Evolutionary conservation across 1,140 invertebrate species (phyloP), one percentile per base, ranked within the genome.

Genomic region (Bombus terrestris): DNA sequence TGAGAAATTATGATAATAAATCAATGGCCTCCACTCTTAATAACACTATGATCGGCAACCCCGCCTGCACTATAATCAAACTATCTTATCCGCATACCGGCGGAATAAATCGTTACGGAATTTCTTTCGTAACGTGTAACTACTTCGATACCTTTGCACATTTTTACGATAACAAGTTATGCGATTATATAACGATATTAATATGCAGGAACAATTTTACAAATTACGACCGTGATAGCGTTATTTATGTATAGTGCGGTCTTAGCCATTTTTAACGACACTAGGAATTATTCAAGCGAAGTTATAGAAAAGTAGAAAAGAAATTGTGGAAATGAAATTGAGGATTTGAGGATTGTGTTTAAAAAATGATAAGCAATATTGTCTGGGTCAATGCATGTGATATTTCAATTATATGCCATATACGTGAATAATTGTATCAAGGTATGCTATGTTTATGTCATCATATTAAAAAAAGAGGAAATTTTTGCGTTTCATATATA

Each of bases 41-140:
- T 78, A 39, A 78, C 37, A n/a, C 13, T 25, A 8, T 18, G 28
- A 59, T 41, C 37, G 32, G 47, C 32, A 25, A 75, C 22, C 25
- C n/a, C 12, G 22, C 12, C 72, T 32, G 41, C 72, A 53, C 72
- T 43, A 15, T 32, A 47, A 73, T 73, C 71, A 74, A 74, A 74
- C 72, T 74, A 75, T 57, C 43, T 75, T 15, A 35, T 53, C 32
- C 72, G 41, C 71, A 22, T 73, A 32, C 41, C 41, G 41, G 41
- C 0, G 2, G 15, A 73, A 47, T 43, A 74, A 47, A 74, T 74
- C n/a, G 41, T 74, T 47, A 35, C 28, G 47, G 12, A 13, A 41
- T 47, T 57, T 75, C n/a, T 57, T 37, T 75, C 73, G 22, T 22
- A 72, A 41, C 10, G 10, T 13, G 2, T n/a, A 39, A 71, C 69